These are phyloP conservation scores for Drosophila busckii DNA, from an alignment of 1,140 invertebrate genomes.

Conservation along the genomic window DNA sequence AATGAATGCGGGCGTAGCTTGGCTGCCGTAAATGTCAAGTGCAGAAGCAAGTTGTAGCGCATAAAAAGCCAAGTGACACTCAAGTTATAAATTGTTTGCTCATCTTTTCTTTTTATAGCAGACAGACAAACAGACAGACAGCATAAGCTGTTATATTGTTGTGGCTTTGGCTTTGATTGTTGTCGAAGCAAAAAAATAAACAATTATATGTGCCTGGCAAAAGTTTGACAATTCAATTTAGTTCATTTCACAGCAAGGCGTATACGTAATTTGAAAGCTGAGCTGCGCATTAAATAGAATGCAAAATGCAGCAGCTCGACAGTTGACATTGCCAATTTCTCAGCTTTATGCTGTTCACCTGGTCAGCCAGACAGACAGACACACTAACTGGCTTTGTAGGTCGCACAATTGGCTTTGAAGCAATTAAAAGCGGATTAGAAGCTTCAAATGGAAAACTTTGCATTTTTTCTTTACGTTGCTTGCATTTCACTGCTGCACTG, in stretches of 20 bases:
- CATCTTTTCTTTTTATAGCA: neutral
- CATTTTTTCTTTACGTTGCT: slow-evolving; percentile 17
- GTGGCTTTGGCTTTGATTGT: no score
- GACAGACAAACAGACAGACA: neutral
- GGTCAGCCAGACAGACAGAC: no score
- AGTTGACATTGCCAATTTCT: no score
- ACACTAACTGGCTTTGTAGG: slow-evolving; percentile 38
- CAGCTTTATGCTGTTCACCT: no score
- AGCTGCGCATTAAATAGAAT: slow-evolving; percentile 21
- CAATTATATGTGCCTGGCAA: no score
- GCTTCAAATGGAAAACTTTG: slow-evolving; percentile 38
- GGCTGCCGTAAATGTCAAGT: neutral
- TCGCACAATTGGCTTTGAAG: slow-evolving; percentile 70
- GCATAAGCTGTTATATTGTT: no score
- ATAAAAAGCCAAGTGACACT: neutral
- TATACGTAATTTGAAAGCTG: slow-evolving; percentile 15
- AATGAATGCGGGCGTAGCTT: no score
- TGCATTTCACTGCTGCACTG: no score
- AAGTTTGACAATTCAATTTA: slow-evolving; percentile 8
- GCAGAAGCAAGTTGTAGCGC: neutral
- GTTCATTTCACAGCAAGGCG: neutral
- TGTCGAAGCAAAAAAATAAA: no score
- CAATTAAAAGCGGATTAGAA: slow-evolving; percentile 73
- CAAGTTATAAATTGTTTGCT: neutral
- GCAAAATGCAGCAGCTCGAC: no score